phyloP scores from a whole-genome alignment of 2,113 vertebrate genomes.

The Cyanocitta stelleri region DNA sequence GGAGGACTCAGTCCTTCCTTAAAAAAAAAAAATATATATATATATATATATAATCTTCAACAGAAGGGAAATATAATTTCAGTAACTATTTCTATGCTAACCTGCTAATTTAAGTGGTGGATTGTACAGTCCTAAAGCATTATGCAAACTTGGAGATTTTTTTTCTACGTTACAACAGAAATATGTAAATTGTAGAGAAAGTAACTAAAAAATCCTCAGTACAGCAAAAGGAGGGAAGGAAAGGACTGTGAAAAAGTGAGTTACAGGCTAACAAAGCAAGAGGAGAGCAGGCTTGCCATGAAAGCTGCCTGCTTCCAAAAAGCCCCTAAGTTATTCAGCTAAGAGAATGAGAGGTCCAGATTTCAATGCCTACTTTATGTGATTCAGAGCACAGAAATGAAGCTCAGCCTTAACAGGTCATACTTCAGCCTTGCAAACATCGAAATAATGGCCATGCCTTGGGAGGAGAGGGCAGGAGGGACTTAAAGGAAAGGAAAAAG shows the following conservation, averaged over 20 bases:
- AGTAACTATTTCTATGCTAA: background rate
- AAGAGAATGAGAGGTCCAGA: background rate
- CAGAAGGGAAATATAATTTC: background rate
- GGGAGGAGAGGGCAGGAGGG: background rate
- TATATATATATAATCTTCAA: background rate
- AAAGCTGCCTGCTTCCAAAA: background rate
- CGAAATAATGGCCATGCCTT: background rate
- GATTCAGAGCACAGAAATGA: background rate
- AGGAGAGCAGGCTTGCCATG: background rate
- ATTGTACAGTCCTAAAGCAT: background rate
- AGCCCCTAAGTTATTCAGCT: background rate
- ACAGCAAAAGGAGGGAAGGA: background rate
- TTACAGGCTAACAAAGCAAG: constrained; percentile 3
- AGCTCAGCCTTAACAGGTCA: background rate
- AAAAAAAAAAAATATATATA: background rate
- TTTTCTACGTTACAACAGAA: background rate
- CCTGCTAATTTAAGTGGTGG: background rate
- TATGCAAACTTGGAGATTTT: background rate
- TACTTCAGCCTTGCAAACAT: background rate
- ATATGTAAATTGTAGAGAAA: background rate
- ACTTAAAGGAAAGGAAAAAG: background rate
- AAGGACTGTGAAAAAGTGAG: background rate
- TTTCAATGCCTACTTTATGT: background rate
- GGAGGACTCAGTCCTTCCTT: background rate
- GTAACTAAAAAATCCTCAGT: background rate